Evolutionary conservation across 2,113 vertebrate genomes (phyloP).

Genomic region (Tursiops truncatus): DNA sequence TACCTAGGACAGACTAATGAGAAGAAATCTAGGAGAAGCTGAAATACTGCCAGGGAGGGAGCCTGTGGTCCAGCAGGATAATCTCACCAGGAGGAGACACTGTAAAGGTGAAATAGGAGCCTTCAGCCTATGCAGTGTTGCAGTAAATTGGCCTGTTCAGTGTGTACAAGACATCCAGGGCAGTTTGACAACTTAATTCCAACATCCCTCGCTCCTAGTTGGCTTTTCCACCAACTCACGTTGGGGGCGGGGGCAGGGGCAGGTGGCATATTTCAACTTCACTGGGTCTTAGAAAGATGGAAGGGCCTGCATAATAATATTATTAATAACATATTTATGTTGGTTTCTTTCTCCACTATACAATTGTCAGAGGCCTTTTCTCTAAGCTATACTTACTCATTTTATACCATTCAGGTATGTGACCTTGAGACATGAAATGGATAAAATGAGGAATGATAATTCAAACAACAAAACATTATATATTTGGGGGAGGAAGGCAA

Average conservation of each 20-base stretch:
- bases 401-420: background rate
- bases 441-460: background rate
- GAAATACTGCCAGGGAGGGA: background rate
- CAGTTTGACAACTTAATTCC: constrained; percentile 76
- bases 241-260: background rate
- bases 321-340: background rate
- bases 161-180: constrained; percentile 64
- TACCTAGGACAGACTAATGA: background rate
- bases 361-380: background rate
- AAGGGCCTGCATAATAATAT: background rate
- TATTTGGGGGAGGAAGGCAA: background rate
- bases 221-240: constrained; percentile 34
- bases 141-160: constrained; percentile 75
- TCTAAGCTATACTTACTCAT: background rate
- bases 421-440: background rate
- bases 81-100: constrained; percentile 29
- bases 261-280: background rate
- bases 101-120: constrained; percentile 35
- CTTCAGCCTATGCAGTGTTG: constrained; percentile 59
- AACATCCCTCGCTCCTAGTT: constrained; percentile 20
- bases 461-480: background rate
- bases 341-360: background rate
- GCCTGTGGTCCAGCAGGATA: background rate
- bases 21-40: background rate
- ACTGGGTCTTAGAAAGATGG: background rate